These are phyloP conservation scores for Protodeltote pygarga DNA, from an alignment of 2,888 invertebrate species.

Conservation along the genomic window DNA sequence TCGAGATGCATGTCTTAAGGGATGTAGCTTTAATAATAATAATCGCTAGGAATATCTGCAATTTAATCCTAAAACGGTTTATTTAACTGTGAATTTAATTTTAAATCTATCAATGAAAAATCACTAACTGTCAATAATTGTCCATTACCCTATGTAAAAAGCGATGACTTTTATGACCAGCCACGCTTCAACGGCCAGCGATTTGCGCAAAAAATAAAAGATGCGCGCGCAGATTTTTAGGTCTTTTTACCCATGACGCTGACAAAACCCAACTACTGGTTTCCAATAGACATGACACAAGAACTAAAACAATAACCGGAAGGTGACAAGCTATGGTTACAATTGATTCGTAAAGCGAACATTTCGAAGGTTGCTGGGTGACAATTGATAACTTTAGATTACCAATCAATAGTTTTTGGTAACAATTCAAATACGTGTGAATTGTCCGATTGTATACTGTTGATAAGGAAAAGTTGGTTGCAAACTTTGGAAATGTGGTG, in stretches of 20 bases:
- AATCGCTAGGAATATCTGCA: too few relatives aligned
- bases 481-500: too few relatives aligned
- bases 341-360: conserved; percentile 54
- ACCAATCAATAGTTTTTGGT: conserved; percentile 1
- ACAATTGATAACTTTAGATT: conserved; percentile 24
- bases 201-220: conserved; percentile 8
- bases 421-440: neutral
- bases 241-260: conserved; percentile 26
- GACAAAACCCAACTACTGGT: conserved; percentile 39
- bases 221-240: conserved; percentile 23
- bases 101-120: neutral
- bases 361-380: conserved; percentile 56
- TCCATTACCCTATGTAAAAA: too few relatives aligned
- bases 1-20: too few relatives aligned
- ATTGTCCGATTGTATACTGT: neutral
- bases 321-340: conserved; percentile 57
- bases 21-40: too few relatives aligned
- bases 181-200: conserved; percentile 5
- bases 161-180: too few relatives aligned
- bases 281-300: conserved; percentile 51
- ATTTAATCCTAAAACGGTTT: too few relatives aligned
- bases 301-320: conserved; percentile 64
- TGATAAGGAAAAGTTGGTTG: conserved; percentile 3
- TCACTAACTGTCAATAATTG: neutral
- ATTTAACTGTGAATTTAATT: too few relatives aligned